phyloP scores from a whole-genome alignment of 2,113 vertebrate genomes.

The Trichechus manatus region DNA sequence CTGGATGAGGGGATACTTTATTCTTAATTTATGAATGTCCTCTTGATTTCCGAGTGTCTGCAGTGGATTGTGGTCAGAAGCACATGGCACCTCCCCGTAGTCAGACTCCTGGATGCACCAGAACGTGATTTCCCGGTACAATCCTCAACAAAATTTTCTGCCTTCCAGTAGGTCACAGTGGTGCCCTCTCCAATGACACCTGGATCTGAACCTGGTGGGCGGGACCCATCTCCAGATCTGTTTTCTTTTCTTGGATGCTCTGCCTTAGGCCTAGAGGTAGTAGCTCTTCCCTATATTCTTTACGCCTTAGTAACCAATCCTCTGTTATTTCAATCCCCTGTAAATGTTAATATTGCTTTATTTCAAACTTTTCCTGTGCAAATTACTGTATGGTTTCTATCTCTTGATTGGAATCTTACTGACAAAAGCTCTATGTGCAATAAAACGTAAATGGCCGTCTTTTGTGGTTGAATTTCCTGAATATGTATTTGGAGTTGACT shows the following conservation, averaged over 20 bases:
- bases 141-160: background rate
- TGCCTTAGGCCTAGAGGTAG: background rate
- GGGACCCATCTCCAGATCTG: background rate
- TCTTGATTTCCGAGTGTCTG: background rate
- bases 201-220: background rate
- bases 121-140: background rate
- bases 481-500: background rate
- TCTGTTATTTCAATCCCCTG: background rate
- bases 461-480: background rate
- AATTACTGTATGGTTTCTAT: background rate
- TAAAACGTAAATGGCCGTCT: slow-evolving; percentile 22
- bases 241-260: background rate
- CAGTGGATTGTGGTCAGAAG: background rate
- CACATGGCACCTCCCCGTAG: background rate
- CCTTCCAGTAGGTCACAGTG: background rate
- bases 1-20: background rate
- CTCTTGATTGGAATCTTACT: background rate
- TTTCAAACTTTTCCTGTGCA: background rate
- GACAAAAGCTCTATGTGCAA: background rate
- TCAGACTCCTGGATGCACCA: background rate
- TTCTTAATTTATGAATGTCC: background rate
- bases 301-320: background rate
- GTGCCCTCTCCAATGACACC: background rate
- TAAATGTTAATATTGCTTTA: background rate
- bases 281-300: background rate